Conservation (phyloP, 2,113 vertebrate species). For the Albula goreensis region DNA sequence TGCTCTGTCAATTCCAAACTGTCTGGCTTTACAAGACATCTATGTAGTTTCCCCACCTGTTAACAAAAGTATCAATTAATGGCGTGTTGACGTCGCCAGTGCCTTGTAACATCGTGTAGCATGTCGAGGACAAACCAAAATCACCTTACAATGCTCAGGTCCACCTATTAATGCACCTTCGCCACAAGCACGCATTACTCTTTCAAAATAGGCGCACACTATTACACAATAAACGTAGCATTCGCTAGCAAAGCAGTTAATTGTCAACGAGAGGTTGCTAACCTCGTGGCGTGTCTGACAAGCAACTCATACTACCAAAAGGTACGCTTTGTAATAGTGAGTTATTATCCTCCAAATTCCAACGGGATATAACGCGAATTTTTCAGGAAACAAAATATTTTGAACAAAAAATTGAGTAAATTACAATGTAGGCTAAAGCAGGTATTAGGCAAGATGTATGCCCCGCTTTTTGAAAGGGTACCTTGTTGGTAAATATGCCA, state of each 20-base stretch:
- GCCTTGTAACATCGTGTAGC: not conserved
- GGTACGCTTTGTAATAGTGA: constrained; percentile 48
- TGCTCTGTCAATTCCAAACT: constrained; percentile 83
- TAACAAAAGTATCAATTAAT: constrained; percentile 37
- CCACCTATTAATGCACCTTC: not conserved
- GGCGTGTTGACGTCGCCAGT: not conserved
- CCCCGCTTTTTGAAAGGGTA: constrained; percentile 47
- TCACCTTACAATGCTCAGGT: not conserved
- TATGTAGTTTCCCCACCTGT: constrained; percentile 90
- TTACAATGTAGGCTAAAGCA: not conserved
- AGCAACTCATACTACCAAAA: constrained; percentile 55
- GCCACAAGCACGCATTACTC: not conserved
- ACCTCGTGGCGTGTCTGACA: constrained; percentile 51
- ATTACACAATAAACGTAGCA: not conserved
- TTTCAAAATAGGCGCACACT: not conserved
- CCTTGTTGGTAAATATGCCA: constrained; percentile 64
- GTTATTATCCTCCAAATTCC: not conserved
- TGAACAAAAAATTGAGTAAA: not conserved
- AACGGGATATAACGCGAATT: not conserved
- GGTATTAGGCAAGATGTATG: not conserved
- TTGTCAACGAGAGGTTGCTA: constrained; percentile 53
- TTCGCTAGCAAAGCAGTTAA: constrained; percentile 56
- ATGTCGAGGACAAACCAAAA: constrained; percentile 3
- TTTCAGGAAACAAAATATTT: not conserved
- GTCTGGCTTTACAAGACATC: constrained; percentile 87